A percentile compares a stretch with the other conserved stretches of the same genome.
phyloP scores from a whole-genome alignment of 64 coral and sea anemone genomes.

The Actinia equina region DNA sequence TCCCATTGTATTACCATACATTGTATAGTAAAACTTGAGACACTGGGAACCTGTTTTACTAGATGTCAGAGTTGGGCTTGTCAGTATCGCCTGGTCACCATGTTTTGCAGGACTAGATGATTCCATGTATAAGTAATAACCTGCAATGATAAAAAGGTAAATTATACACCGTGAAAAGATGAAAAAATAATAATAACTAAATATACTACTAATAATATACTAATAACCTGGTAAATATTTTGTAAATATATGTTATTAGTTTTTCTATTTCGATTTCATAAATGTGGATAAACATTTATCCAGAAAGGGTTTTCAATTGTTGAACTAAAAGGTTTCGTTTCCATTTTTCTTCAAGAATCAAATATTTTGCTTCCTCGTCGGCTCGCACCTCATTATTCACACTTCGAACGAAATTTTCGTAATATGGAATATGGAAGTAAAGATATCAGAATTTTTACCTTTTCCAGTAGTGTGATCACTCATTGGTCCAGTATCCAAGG shows the following conservation, averaged over 20 bases:
- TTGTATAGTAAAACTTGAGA: constrained; percentile 63
- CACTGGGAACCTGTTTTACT: constrained; percentile 38
- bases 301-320: too few relatives aligned
- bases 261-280: too few relatives aligned
- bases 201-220: too few relatives aligned
- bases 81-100: constrained; percentile 42
- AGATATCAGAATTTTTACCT: neutral
- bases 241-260: neutral
- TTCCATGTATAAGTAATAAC: constrained; percentile 64
- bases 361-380: too few relatives aligned
- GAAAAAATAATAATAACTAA: too few relatives aligned
- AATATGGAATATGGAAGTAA: too few relatives aligned
- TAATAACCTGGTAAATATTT: constrained; percentile 9
- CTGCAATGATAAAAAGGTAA: neutral
- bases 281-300: too few relatives aligned
- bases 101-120: constrained; percentile 5
- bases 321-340: too few relatives aligned
- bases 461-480: constrained; percentile 14
- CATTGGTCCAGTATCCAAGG: constrained; percentile 43
- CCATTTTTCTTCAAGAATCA: too few relatives aligned
- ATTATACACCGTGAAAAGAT: too few relatives aligned
- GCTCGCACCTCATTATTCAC: too few relatives aligned
- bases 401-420: too few relatives aligned
- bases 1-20: constrained; percentile 62
- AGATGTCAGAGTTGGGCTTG: constrained; percentile 35